Evolutionary conservation across 2,113 vertebrate genomes (phyloP), one percentile per base, ranked within the genome.

Genomic region (Synodontis membranacea): DNA sequence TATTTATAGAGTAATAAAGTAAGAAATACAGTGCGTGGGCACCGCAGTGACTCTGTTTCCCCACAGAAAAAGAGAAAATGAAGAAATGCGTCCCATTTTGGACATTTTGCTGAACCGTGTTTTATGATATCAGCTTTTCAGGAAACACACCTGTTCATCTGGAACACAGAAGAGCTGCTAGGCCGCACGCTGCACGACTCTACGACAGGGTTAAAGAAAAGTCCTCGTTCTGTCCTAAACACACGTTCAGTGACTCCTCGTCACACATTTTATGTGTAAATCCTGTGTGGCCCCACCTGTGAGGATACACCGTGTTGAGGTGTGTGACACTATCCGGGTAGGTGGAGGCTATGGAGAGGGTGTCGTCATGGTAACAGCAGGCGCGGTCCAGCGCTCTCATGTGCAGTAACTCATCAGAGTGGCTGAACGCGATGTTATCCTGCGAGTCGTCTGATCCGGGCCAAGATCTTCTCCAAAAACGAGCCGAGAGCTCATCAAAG

Each of bases 391-490:
- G 91, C 0, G 94, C 92, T 85, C 95, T 94, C 39, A 97, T 89
- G 84, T 97, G 96, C 44, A 97, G 94, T 48, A 96, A 88, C 92
- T 97, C 97, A 83, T 97, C 95, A 0, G 97, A 97, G 91, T 92
- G 95, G 72, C 94, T 96, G 88, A 97, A 97, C 60, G 93, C 96
- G 0, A 95, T 96, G 89, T 97, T 97, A 89, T 97, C 96, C 91
- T 97, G 90, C 0, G 97, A 97, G 88, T 95, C 96, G 15, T 93
- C 93, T 2, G 96, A 96, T 21, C 93, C 93, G 0, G 93, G 92
- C 92, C 92, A 90, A 0, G 96, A 96, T 50, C 93, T 94, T 0
- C 94, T 92, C 96, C 96, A 97, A 93, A 96, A 96, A 60, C 94
- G 96, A 0, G 93, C 96, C 0, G 97, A 96, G 87, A 97, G 93